Evolutionary conservation across 1,140 invertebrate genomes (phyloP).

Genomic region (Pararge aegeria): DNA sequence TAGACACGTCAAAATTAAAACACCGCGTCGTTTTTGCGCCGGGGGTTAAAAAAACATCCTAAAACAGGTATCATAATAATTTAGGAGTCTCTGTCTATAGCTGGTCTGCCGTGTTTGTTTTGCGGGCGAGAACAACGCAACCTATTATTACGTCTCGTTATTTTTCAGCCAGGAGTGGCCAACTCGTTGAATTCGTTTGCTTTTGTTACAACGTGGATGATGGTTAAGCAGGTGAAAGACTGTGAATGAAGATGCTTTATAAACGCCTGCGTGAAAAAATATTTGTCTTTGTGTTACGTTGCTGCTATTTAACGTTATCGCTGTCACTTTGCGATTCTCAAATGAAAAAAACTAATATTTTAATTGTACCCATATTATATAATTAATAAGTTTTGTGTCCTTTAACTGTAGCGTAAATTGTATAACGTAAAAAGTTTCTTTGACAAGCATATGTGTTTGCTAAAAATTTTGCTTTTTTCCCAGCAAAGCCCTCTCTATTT

Average conservation of each 20-base stretch:
- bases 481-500: too few relatives aligned
- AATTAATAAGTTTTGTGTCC: too few relatives aligned
- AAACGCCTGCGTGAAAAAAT: neutral
- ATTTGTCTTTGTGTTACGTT: neutral
- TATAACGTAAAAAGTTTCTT: too few relatives aligned
- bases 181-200: constrained; percentile 2
- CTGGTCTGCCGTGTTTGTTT: constrained; percentile 7
- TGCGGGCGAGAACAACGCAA: constrained; percentile 10
- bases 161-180: constrained; percentile 11
- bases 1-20: too few relatives aligned
- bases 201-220: constrained; percentile 3
- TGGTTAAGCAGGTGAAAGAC: constrained; percentile 5
- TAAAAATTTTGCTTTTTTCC: too few relatives aligned
- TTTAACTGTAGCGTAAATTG: too few relatives aligned
- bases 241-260: constrained; percentile 4
- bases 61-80: neutral
- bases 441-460: too few relatives aligned
- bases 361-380: too few relatives aligned
- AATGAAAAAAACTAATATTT: too few relatives aligned
- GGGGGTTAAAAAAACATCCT: neutral
- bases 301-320: neutral
- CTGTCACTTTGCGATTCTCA: too few relatives aligned
- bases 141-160: constrained; percentile 11
- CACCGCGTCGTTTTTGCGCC: too few relatives aligned
- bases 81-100: neutral